Conservation (phyloP, 2,113 vertebrate species). For the Alligator mississippiensis region DNA sequence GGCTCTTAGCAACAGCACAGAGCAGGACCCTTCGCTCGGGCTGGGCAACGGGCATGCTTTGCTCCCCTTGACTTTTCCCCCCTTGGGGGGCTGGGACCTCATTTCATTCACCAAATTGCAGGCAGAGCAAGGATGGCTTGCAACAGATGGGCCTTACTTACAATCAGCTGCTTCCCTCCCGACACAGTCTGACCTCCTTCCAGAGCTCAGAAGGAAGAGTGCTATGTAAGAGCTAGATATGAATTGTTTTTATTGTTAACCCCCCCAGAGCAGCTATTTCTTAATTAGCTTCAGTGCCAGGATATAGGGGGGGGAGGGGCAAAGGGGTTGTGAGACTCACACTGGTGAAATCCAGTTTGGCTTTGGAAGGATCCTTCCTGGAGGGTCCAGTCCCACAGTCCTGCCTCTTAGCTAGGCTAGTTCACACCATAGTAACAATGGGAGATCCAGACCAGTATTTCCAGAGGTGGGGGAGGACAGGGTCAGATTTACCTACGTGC, state of each 20-base stretch:
- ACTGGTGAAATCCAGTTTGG: background rate
- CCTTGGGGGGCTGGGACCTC: background rate
- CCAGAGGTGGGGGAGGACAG: no score
- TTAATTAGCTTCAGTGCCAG: background rate
- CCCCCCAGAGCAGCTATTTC: background rate
- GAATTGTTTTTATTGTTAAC: accelerated
- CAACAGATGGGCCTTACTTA: background rate
- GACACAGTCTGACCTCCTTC: accelerated
- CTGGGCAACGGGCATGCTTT: accelerated
- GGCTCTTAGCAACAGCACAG: background rate
- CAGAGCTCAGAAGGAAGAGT: background rate
- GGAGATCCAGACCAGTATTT: background rate
- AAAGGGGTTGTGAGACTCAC: no score
- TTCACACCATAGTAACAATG: background rate
- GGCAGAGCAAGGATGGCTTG: no score
- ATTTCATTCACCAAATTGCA: no score
- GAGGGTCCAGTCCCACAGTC: background rate
- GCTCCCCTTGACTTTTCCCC: background rate
- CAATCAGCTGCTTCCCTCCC: background rate
- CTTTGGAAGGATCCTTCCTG: accelerated
- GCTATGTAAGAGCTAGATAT: background rate
- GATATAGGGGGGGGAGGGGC: background rate
- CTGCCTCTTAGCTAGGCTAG: background rate
- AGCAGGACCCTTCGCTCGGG: accelerated
- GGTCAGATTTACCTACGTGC: accelerated